A percentile compares a stretch with the other conserved stretches of the same genome.
These are phyloP conservation scores for Psittacula cyanocephala DNA, from an alignment of 2,113 vertebrate genomes.

Conservation along the genomic window DNA sequence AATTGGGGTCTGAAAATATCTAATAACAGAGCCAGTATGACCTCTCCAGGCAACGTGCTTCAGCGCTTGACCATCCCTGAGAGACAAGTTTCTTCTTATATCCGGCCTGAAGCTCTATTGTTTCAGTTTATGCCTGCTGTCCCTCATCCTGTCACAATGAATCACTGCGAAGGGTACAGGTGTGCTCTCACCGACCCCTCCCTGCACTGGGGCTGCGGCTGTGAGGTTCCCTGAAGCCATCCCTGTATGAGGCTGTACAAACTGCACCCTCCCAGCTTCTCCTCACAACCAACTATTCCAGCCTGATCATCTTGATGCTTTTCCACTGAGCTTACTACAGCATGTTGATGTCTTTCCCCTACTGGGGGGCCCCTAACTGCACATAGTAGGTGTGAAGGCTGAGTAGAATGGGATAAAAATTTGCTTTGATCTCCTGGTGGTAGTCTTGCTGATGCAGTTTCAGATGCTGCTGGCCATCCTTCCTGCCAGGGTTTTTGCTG, in stretches of 20 bases:
- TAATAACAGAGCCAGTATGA: not conserved
- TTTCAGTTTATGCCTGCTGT: not conserved
- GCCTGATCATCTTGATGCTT: not conserved
- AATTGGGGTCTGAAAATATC: not conserved
- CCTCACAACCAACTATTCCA: not conserved
- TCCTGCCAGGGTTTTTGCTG: not conserved
- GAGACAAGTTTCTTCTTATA: not conserved
- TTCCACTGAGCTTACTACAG: not conserved
- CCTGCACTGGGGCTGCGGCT: rapidly evolving
- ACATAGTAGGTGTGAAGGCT: not conserved
- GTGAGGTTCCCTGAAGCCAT: not conserved
- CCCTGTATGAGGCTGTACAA: not conserved
- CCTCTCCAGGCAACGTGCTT: not conserved
- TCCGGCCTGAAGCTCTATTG: not conserved
- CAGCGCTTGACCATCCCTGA: not conserved
- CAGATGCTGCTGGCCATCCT: not conserved
- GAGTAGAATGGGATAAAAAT: not conserved
- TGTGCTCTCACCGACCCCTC: not conserved
- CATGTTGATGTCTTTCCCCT: not conserved
- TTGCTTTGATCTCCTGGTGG: not conserved
- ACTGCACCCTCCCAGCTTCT: not conserved
- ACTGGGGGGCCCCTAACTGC: rapidly evolving
- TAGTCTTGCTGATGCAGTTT: not conserved
- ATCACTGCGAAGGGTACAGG: not conserved
- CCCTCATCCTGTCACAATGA: not conserved